These are phyloP conservation scores for Acleris laterana DNA, from an alignment of 2,888 invertebrate species.

Conservation along the genomic window DNA sequence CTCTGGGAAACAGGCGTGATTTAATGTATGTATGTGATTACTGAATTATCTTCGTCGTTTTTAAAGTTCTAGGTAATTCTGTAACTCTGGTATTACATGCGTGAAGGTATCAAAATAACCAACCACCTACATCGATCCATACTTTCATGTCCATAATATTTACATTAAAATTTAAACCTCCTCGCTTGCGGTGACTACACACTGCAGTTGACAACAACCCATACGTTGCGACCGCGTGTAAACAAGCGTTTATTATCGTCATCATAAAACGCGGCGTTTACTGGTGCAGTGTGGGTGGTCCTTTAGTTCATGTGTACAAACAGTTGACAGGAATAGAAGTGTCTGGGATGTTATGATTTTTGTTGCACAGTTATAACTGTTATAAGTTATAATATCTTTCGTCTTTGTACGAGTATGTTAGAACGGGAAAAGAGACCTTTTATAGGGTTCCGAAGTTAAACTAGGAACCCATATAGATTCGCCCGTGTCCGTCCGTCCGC, in stretches of 20 bases:
- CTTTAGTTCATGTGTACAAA: constrained; percentile 61
- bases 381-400: no score
- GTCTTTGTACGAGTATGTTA: no score
- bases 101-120: constrained; percentile 7
- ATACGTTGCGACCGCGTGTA: constrained; percentile 57
- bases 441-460: no score
- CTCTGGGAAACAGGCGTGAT: no score
- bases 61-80: no score
- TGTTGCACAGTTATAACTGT: no score
- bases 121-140: constrained; percentile 13
- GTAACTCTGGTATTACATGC: no score
- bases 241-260: constrained; percentile 75
- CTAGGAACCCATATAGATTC: no score
- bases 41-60: no score
- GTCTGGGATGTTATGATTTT: constrained; percentile 1
- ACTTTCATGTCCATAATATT: constrained; percentile 21
- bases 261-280: constrained; percentile 76
- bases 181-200: constrained; percentile 41
- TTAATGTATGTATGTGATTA: no score
- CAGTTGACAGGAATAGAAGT: constrained; percentile 39
- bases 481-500: no score
- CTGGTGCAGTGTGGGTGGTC: constrained; percentile 77
- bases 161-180: constrained; percentile 10
- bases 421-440: no score
- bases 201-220: constrained; percentile 53